A percentile compares a stretch with the other conserved stretches of the same genome.
Conservation (phyloP, 1,140 invertebrate species). For the Pseudobourletiella spinata region DNA sequence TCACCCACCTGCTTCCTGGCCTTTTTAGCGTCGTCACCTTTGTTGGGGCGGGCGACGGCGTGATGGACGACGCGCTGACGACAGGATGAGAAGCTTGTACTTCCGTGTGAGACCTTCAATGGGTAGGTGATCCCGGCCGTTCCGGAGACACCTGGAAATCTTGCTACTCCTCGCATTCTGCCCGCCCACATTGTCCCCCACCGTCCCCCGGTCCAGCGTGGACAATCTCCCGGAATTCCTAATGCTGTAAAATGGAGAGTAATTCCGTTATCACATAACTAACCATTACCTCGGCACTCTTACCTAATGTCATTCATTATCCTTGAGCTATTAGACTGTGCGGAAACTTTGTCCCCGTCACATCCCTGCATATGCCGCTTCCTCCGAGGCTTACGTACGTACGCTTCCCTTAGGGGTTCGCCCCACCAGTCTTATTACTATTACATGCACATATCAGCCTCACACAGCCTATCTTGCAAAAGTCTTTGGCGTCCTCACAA, state of each 20-base stretch:
- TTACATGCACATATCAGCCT: no score
- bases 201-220: neutral
- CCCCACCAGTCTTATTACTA: no score
- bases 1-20: constrained; percentile 39
- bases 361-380: no score
- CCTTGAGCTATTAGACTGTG: no score
- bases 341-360: no score
- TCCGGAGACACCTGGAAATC: neutral
- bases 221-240: neutral
- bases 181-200: neutral
- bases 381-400: no score
- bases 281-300: no score
- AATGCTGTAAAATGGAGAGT: neutral
- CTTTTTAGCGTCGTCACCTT: constrained; percentile 39
- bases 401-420: no score
- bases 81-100: neutral
- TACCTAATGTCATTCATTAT: no score
- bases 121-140: neutral
- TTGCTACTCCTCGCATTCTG: neutral
- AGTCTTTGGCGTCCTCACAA: no score
- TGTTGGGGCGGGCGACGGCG: neutral
- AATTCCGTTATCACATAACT: no score
- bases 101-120: neutral
- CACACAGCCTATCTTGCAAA: no score
- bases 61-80: neutral